A percentile compares a stretch with the other conserved stretches of the same genome.
phyloP scores from a whole-genome alignment of 1,140 invertebrate genomes.

The Cataglyphis hispanica region DNA sequence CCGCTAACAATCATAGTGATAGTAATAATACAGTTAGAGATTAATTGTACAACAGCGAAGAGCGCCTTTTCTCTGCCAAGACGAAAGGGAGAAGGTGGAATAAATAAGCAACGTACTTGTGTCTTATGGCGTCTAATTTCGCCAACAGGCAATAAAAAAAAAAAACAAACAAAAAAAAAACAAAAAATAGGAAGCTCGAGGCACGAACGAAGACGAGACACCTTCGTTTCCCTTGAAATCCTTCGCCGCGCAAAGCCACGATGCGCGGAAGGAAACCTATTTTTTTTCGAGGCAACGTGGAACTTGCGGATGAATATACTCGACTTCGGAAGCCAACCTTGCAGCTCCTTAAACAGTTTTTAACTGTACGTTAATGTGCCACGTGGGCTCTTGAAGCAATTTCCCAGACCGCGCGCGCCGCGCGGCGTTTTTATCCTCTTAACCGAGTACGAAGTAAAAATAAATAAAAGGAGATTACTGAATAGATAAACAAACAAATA shows the following conservation, averaged over 20 bases:
- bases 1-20: constrained; percentile 73
- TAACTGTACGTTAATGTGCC: constrained; percentile 55
- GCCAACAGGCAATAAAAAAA: constrained; percentile 71
- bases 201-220: constrained; percentile 50
- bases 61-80: constrained; percentile 37
- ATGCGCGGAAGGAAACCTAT: constrained; percentile 38
- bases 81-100: constrained; percentile 33
- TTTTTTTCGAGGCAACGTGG: constrained; percentile 25
- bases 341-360: constrained; percentile 58
- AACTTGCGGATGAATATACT: constrained; percentile 27
- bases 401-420: constrained; percentile 56
- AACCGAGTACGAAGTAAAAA: constrained; percentile 58
- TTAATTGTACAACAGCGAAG: constrained; percentile 62
- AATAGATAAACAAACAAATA: constrained; percentile 61
- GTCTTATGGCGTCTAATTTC: constrained; percentile 74
- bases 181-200: constrained; percentile 31
- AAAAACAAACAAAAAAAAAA: too few species aligned
- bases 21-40: constrained; percentile 62
- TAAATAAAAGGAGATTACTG: constrained; percentile 52
- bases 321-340: constrained; percentile 58
- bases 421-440: constrained; percentile 68
- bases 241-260: neutral
- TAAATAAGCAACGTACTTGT: constrained; percentile 75
- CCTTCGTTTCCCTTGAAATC: constrained; percentile 6
- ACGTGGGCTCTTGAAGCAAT: constrained; percentile 68